Evolutionary conservation across 2,888 invertebrate genomes (phyloP).

Genomic region (Sinotaia quadrata): DNA sequence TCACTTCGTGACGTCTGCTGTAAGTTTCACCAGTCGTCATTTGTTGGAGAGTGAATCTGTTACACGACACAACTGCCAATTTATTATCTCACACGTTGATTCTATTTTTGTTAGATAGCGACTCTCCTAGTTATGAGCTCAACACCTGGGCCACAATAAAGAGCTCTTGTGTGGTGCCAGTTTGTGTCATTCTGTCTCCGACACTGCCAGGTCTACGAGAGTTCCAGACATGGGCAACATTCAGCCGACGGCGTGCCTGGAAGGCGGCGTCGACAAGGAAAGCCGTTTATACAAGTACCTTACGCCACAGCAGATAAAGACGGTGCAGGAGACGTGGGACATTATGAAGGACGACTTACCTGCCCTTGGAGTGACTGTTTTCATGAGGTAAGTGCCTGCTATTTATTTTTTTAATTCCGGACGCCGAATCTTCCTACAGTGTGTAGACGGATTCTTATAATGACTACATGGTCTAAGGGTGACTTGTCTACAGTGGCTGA

Average conservation of each 20-base stretch:
- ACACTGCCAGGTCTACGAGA: neutral
- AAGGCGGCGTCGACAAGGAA: conserved; percentile 30
- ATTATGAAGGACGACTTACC: conserved; percentile 54
- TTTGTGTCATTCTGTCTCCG: too few relatives aligned
- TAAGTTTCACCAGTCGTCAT: too few relatives aligned
- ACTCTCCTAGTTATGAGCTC: too few relatives aligned
- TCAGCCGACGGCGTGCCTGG: conserved; percentile 36
- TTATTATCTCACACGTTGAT: too few relatives aligned
- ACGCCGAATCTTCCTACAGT: neutral
- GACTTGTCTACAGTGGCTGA: too few relatives aligned
- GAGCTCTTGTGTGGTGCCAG: too few relatives aligned
- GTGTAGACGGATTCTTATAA: neutral
- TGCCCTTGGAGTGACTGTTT: conserved; percentile 51
- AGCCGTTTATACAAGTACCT: conserved; percentile 50
- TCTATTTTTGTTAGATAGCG: too few relatives aligned
- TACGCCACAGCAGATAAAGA: conserved; percentile 53
- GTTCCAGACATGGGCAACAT: conserved; percentile 34
- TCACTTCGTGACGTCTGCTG: too few relatives aligned
- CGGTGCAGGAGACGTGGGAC: conserved; percentile 61
- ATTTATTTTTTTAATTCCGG: neutral
- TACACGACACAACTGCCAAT: too few relatives aligned
- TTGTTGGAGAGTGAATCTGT: too few relatives aligned
- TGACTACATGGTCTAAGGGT: too few relatives aligned
- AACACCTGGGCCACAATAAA: too few relatives aligned
- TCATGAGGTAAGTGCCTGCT: conserved; percentile 45